Evolutionary conservation across 2,797 vertebrate genomes (phyloP).

Genomic region (Scomberomorus guttatus): DNA sequence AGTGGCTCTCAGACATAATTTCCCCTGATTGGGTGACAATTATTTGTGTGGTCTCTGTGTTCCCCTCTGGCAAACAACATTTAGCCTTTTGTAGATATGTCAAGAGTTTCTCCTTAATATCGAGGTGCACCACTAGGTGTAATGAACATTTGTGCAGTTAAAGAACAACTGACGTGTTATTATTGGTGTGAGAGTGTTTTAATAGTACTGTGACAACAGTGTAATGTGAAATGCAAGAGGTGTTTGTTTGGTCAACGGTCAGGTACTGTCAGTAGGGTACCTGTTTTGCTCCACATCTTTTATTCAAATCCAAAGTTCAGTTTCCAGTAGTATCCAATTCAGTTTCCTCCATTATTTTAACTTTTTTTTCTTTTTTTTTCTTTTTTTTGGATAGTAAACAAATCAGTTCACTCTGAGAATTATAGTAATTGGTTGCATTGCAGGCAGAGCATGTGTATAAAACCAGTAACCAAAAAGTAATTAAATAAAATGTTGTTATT

Average conservation of each 20-base stretch:
- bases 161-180: neutral
- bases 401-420: no score
- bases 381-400: no score
- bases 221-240: neutral
- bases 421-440: neutral
- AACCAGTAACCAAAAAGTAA: neutral
- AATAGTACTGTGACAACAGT: neutral
- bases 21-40: constrained; percentile 58
- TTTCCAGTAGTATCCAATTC: no score
- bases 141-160: neutral
- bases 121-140: neutral
- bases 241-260: neutral
- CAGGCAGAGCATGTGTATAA: neutral
- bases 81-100: constrained; percentile 51
- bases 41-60: constrained; percentile 56
- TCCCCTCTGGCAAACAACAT: constrained; percentile 35
- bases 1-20: constrained; percentile 56
- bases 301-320: no score
- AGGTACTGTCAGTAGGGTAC: no score
- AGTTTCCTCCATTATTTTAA: no score
- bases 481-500: neutral
- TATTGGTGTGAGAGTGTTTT: no score
- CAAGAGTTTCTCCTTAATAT: constrained; percentile 27
- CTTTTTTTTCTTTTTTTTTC: no score
- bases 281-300: no score